Conservation (phyloP, 2,797 vertebrate species). For the Karalla daura region DNA sequence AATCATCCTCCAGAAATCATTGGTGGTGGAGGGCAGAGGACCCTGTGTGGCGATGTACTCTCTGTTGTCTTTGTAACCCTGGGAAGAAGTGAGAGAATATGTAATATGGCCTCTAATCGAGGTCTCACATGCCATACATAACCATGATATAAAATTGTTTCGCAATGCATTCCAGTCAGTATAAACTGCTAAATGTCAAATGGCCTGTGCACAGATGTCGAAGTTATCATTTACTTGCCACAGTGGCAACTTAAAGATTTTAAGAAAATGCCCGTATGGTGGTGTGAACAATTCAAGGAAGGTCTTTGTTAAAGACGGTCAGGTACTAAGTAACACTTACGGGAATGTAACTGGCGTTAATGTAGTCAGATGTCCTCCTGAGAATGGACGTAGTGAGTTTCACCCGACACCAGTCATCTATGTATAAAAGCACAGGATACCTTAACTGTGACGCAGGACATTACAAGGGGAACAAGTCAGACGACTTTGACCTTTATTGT, state of each 20-base stretch:
- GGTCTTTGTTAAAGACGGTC: neutral
- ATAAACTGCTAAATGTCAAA: too few species aligned
- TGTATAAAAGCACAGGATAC: constrained; percentile 1
- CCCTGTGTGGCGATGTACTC: constrained; percentile 91
- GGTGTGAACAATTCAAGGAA: neutral
- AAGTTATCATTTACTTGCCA: neutral
- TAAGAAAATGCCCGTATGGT: neutral
- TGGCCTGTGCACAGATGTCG: too few species aligned
- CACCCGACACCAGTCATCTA: constrained; percentile 88
- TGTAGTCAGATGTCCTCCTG: constrained; percentile 81
- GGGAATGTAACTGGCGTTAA: constrained; percentile 89
- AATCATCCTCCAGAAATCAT: constrained; percentile 90
- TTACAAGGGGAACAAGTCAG: too few species aligned
- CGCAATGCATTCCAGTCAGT: too few species aligned
- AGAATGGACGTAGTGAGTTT: constrained; percentile 71
- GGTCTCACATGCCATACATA: too few species aligned
- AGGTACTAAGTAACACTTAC: constrained; percentile 71
- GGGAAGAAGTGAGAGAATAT: too few species aligned
- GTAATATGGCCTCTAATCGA: too few species aligned
- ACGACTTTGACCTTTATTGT: too few species aligned
- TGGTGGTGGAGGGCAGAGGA: constrained; percentile 84
- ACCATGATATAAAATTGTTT: too few species aligned
- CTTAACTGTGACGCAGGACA: too few species aligned
- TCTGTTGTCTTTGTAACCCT: constrained; percentile 81
- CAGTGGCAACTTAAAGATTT: neutral